Evolutionary conservation across 2,797 vertebrate species (phyloP), one percentile per base, ranked within the genome.

Genomic region (Coranthus polyacanthus): DNA sequence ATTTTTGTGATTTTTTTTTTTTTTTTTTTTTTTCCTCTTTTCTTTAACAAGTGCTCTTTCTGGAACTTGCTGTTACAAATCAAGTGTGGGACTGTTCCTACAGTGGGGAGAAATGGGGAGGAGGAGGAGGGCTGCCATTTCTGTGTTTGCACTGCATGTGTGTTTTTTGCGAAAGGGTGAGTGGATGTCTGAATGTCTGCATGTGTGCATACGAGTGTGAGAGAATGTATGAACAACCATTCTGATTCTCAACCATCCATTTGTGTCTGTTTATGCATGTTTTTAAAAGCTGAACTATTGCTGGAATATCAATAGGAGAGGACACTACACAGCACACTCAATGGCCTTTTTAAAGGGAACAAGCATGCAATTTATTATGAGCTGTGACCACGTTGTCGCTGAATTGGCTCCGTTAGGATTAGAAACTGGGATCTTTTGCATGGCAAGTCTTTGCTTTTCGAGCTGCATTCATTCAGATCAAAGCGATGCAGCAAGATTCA

Each of bases 61-160:
- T 93, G 92, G 89, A 94, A 91, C 81, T 90, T 91, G 89, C 92
- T 93, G 91, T 93, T 94, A 93, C 92, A 93, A 92, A 91, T 93
- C 87, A 88, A 80, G 75, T 84, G 87, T 90, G 84, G 81, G 84
- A 86, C 76, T 72, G 80, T 86, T 88, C 85, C 79, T 85, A 67
- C 83, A 74, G 73, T 58, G 9, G 52, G 42, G 37, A 24, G 58
- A 5, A 55, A 24, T 20, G 39, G 55, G 51, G 57, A 36, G 41
- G 46, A 56, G 69, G 52, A 75, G 41, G 59, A 78, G 75, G 77
- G 78, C 75, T 78, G 87, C 79, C 80, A 80, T 87, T 85, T 85
- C 73, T 91, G 87, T 90, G 89, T 87, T 86, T 89, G 88, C 87
- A 84, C 86, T 89, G 85, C 74, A 50, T 51, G 47, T 56, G 57